Base-by-base conservation (phyloP, 2,113 vertebrate genomes). In the Scytalopus superciliaris region DNA sequence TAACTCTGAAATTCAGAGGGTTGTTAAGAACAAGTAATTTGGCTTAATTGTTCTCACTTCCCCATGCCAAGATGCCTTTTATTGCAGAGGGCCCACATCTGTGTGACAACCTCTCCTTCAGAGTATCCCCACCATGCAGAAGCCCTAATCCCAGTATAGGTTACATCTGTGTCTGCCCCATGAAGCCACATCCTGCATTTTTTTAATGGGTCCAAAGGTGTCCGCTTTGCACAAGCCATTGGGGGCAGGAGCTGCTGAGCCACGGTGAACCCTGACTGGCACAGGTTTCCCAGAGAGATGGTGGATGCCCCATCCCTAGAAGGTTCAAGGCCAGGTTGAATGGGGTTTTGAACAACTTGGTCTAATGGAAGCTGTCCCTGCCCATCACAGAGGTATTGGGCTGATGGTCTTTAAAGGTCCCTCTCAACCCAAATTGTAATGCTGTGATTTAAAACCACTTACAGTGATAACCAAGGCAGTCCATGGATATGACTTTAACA, bases 1-100 rank as follows among this genome's bases (percentile, higher is more conserved):
- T 5, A 94, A 96, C 63, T 98, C 99, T 99, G 96, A 56, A 97
- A 95, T 17, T 84, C 4, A 95, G 19, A 37, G 6, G 6, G 13
- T 45, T 0, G 0, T 95, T 96, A 59, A 83, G 60, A 59, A 47
- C 28, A 93, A 60, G 42, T 35, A 11, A 88, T 3, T 8, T 28
- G 18, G 59, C 10, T 93, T 70, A 50, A 77, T 4, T 40, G 10
- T 35, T 84, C 30, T 40, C 80, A 19, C 33, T 11, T 40, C 16
- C 69, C 63, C 19, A 63, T 30, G 13, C 12, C 50, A 94, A 88
- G 84, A 90, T 24, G 4, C 5, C 30, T 67, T 72, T 57, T 66
- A 92, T 53, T 66, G 80, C 12, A 63, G 17, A 74, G 4, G 9
- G 55, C 1, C 4, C 40, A 53, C 2, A 47, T 42, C 19, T 15